Percentiles rank a stretch among this genome's conserved stretches.
Evolutionary conservation across 2,888 invertebrate genomes (phyloP).

Genomic region (Vanessa cardui): DNA sequence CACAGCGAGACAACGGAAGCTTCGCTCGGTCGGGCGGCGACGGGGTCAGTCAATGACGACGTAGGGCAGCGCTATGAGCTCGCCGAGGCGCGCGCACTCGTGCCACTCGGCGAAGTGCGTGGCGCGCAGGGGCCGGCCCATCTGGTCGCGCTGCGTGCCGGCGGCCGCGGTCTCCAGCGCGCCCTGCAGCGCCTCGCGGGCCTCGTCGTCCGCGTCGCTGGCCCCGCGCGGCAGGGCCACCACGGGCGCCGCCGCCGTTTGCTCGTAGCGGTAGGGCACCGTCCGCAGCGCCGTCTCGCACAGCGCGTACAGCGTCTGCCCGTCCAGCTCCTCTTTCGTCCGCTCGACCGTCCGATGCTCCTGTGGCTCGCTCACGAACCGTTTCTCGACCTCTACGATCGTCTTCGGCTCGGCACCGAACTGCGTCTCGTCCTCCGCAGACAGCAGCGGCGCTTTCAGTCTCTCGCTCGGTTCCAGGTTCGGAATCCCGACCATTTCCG

Average conservation of each 20-base stretch:
- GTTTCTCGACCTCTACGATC: slow-evolving; percentile 39
- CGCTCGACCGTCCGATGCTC: slow-evolving; percentile 72
- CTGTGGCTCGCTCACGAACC: slow-evolving; percentile 52
- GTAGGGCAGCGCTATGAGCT: slow-evolving; percentile 97
- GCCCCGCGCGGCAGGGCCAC: slow-evolving; percentile 42
- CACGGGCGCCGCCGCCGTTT: slow-evolving; percentile 56
- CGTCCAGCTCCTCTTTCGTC: slow-evolving; percentile 65
- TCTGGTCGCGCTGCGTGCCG: slow-evolving; percentile 47
- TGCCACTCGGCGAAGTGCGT: slow-evolving; percentile 94
- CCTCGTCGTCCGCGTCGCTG: slow-evolving; percentile 31
- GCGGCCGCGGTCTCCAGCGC: slow-evolving; percentile 40
- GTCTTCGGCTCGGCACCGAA: slow-evolving; percentile 42
- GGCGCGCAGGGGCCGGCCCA: slow-evolving; percentile 59
- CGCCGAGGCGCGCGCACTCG: slow-evolving; percentile 91
- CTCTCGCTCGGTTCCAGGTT: slow-evolving; percentile 64
- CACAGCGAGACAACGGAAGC: slow-evolving; percentile 43
- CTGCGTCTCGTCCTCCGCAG: slow-evolving; percentile 56
- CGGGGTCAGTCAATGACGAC: slow-evolving; percentile 93
- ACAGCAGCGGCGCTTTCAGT: slow-evolving; percentile 62
- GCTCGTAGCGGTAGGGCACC: slow-evolving; percentile 57
- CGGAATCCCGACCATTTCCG: slow-evolving; percentile 51
- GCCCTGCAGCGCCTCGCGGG: slow-evolving; percentile 42
- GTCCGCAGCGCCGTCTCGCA: slow-evolving; percentile 48
- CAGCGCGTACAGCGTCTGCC: slow-evolving; percentile 55
- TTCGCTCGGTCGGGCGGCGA: slow-evolving; percentile 12